Conservation (phyloP, 1,140 invertebrate species). For the Hyposmocoma kahamanoa region DNA sequence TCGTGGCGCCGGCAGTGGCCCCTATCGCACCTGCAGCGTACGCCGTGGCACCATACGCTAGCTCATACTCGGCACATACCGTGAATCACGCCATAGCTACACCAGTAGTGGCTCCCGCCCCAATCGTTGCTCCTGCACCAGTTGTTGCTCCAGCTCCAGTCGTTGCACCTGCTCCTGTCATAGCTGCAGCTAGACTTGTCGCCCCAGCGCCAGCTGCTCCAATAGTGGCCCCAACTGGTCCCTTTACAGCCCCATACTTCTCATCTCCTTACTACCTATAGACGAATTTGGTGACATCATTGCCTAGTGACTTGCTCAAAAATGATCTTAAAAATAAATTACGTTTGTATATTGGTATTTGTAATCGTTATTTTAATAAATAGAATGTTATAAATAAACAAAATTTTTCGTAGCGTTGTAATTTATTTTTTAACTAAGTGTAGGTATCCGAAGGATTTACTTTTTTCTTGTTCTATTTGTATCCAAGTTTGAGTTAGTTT, state of each 20-base stretch:
- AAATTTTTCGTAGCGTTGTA: too few relatives aligned
- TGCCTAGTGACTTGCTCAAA: slow-evolving; percentile 66
- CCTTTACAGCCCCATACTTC: slow-evolving; percentile 34
- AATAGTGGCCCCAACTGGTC: slow-evolving; percentile 16
- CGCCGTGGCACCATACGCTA: slow-evolving; percentile 75
- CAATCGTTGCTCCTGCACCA: slow-evolving; percentile 50
- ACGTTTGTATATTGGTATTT: slow-evolving; percentile 12
- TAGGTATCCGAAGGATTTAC: too few relatives aligned
- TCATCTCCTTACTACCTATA: slow-evolving; percentile 47
- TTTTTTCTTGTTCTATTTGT: too few relatives aligned
- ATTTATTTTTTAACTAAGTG: too few relatives aligned
- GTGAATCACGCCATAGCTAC: slow-evolving; percentile 77
- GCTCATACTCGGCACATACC: slow-evolving; percentile 76
- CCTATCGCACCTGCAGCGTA: slow-evolving; percentile 71
- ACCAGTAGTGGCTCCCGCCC: slow-evolving; percentile 67
- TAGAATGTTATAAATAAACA: background rate
- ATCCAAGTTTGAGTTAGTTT: too few relatives aligned
- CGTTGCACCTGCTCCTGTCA: slow-evolving; percentile 24
- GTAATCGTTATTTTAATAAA: slow-evolving; percentile 7
- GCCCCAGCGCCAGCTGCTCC: slow-evolving; percentile 24
- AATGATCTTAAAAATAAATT: slow-evolving; percentile 9
- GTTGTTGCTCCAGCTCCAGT: slow-evolving; percentile 23
- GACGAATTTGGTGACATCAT: slow-evolving; percentile 58
- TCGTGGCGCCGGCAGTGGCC: slow-evolving; percentile 62
- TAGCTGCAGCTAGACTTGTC: slow-evolving; percentile 29